Conservation (phyloP, 2,888 invertebrate genomes). For the Drosophila falleni region DNA sequence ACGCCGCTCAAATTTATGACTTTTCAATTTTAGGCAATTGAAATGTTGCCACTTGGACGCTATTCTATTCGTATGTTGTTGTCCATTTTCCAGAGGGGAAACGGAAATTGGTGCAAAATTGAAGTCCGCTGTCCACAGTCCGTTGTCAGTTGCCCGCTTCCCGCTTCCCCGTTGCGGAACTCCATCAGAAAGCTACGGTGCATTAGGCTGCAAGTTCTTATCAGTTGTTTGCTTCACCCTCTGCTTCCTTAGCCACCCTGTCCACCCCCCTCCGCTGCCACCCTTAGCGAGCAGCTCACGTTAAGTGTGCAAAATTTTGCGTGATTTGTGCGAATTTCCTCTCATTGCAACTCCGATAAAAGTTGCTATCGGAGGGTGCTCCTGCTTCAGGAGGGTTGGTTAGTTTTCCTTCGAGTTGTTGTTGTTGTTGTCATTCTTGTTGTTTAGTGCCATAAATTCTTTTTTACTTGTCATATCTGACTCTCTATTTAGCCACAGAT, state of each 20-base stretch:
- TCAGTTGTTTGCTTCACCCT: constrained; percentile 52
- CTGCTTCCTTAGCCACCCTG: constrained; percentile 25
- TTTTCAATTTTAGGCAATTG: constrained; percentile 79
- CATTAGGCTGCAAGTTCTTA: constrained; percentile 79
- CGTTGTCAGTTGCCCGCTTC: constrained; percentile 10
- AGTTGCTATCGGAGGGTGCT: constrained; percentile 23
- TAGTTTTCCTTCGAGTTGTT: constrained; percentile 44
- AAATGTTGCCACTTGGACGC: constrained; percentile 76
- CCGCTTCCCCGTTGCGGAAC: constrained; percentile 22
- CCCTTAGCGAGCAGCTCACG: constrained; percentile 61
- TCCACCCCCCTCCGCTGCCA: constrained; percentile 9
- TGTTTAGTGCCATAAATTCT: constrained; percentile 75
- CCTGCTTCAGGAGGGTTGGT: constrained; percentile 58
- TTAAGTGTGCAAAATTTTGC: constrained; percentile 79
- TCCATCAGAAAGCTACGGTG: constrained; percentile 57
- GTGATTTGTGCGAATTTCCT: constrained; percentile 80
- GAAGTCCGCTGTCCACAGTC: constrained; percentile 23
- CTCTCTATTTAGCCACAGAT: constrained; percentile 77
- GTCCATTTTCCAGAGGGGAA: constrained; percentile 57
- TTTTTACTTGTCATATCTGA: constrained; percentile 77
- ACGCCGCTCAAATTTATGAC: constrained; percentile 78
- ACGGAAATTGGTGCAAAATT: constrained; percentile 77
- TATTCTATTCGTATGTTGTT: constrained; percentile 24
- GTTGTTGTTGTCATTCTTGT: constrained; percentile 54
- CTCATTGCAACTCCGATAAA: constrained; percentile 62